These are phyloP conservation scores for Apteryx mantelli DNA, from an alignment of 2,113 vertebrate genomes.

Conservation along the genomic window DNA sequence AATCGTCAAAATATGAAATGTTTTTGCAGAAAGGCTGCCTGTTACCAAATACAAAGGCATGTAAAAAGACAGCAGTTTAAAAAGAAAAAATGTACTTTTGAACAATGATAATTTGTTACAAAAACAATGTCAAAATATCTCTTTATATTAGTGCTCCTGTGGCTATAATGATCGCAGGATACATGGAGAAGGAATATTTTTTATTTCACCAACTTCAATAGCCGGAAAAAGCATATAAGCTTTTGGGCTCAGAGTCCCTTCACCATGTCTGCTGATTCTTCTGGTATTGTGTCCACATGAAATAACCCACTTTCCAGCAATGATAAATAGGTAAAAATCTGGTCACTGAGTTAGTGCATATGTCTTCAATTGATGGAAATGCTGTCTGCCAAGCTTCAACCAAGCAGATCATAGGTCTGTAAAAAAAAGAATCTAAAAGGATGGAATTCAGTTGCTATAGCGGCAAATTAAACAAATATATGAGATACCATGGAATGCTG, in stretches of 20 bases:
- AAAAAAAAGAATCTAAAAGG: conserved; percentile 59
- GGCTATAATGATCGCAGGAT: background rate
- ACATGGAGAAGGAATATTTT: conserved; percentile 17
- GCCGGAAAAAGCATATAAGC: conserved; percentile 51
- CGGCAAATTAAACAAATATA: conserved; percentile 87
- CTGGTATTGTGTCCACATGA: conserved; percentile 56
- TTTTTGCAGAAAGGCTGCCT: conserved; percentile 43
- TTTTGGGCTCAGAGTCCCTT: conserved; percentile 10
- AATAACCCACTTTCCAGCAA: conserved; percentile 61
- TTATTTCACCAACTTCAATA: conserved; percentile 43
- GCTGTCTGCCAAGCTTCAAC: conserved; percentile 75
- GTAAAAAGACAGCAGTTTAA: conserved; percentile 20
- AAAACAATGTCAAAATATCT: conserved; percentile 44
- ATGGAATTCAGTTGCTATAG: conserved; percentile 84
- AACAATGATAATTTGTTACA: conserved; percentile 3
- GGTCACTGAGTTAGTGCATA: conserved; percentile 71
- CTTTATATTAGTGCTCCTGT: background rate
- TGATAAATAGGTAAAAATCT: conserved; percentile 75
- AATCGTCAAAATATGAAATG: conserved; percentile 51
- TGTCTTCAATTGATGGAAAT: conserved; percentile 80
- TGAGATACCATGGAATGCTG: conserved; percentile 84
- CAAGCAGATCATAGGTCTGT: conserved; percentile 73
- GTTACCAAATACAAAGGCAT: conserved; percentile 57
- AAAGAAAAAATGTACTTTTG: conserved; percentile 35
- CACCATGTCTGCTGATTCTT: conserved; percentile 61